A percentile compares a stretch with the other conserved stretches of the same genome.
Evolutionary conservation across 2,113 vertebrate genomes (phyloP).

Genomic region (Sinosuthora webbiana): DNA sequence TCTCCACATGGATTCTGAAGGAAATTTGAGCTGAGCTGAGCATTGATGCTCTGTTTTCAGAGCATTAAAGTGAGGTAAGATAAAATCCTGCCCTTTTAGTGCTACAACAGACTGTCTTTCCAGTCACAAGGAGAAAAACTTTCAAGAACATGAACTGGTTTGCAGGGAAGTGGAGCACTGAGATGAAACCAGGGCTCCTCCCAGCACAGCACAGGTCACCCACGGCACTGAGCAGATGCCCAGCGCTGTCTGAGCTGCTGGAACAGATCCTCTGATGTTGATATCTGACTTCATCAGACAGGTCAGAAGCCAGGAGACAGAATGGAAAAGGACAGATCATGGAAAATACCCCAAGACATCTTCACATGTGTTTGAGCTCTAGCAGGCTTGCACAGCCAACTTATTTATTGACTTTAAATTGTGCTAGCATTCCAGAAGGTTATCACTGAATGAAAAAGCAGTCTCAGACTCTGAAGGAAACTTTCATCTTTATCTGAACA

Average conservation of each 20-base stretch:
- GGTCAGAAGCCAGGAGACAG: not conserved
- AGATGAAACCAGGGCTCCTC: not conserved
- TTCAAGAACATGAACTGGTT: not conserved
- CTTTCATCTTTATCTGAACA: not conserved
- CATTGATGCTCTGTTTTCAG: not conserved
- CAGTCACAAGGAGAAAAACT: constrained; percentile 1
- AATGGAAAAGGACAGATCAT: not conserved
- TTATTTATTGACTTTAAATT: not conserved
- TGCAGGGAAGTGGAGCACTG: constrained; percentile 6
- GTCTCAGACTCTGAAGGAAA: not conserved
- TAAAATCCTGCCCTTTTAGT: not conserved
- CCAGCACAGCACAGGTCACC: not conserved
- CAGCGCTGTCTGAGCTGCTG: not conserved
- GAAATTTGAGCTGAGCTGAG: not conserved
- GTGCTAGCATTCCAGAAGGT: not conserved
- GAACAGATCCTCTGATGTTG: not conserved
- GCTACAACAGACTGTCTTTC: not conserved
- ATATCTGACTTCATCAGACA: not conserved
- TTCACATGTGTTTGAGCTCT: not conserved
- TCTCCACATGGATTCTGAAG: not conserved
- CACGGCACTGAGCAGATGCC: not conserved
- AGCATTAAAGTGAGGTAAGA: not conserved
- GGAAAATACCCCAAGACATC: not conserved
- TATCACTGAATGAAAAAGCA: not conserved
- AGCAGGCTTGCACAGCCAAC: not conserved